Evolutionary conservation across 2,113 vertebrate genomes (phyloP), one percentile per base, ranked within the genome.

Genomic region (Ceyx melanurus): DNA sequence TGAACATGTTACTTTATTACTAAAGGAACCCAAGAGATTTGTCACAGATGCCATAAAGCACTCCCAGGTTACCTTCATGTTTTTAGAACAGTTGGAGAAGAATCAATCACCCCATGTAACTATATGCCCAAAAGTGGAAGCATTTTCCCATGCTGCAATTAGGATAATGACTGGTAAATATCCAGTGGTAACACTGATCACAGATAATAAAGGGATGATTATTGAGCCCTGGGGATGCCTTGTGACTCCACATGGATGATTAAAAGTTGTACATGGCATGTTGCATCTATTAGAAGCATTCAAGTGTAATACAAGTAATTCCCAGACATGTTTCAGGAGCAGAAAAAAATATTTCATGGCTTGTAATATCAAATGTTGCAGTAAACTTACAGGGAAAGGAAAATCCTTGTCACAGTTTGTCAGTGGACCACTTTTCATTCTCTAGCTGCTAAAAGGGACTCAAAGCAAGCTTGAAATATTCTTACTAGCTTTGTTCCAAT

Each of bases 31-130:
- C 31, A 86, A 87, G 40, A 87, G 53, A 67, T 90, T 77, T 86
- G 75, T 90, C 92, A 90, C 56, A 92, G 67, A 43, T 76, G 74
- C 60, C 81, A 81, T 53, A 91, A 79, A 88, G 73, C 15, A 68
- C 42, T 46, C 60, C 92, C 85, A 79, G 50, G 33, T 82, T 97
- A 48, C 60, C 83, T 88, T 94, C 76, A 95, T 89, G 45, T 94
- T 96, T 96, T 90, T 79, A 48, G 17, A 75, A 26, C 73, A 61
- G 68, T 76, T 93, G 35, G 67, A 73, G 54, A 85, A 33, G 82
- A 94, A 92, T 97, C 96, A 97, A 93, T 96, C 94, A 92, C 64
- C 82, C 79, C 80, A 50, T 87, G 43, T 37, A 87, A 82, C 71
- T 68, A 31, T 58, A 70, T 91, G 64, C 89, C 86, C 81, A 51